Evolutionary conservation across 2,113 vertebrate genomes (phyloP).

Genomic region (Ailurus styani): DNA sequence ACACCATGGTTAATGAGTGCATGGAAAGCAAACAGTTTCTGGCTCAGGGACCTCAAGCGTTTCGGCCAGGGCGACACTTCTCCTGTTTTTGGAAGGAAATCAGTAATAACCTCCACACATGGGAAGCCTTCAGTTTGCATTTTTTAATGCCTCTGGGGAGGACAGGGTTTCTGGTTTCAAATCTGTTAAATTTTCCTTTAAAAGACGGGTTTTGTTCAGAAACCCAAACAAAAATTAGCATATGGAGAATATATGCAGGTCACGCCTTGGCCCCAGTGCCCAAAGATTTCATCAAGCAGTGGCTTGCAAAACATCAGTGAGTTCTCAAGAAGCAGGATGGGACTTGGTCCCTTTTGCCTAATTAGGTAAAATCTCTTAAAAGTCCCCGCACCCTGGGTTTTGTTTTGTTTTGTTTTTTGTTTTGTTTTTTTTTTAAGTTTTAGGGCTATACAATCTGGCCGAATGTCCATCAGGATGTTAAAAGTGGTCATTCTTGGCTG

Average conservation of each 20-base stretch:
- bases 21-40: slow-evolving; percentile 82
- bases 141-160: slow-evolving; percentile 83
- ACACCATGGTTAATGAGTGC: slow-evolving; percentile 83
- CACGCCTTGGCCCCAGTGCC: slow-evolving; percentile 63
- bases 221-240: slow-evolving; percentile 85
- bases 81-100: slow-evolving; percentile 85
- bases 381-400: not conserved
- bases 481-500: not conserved
- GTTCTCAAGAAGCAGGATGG: not conserved
- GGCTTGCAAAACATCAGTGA: slow-evolving; percentile 34
- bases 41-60: slow-evolving; percentile 76
- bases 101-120: slow-evolving; percentile 80
- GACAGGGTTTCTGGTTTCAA: slow-evolving; percentile 83
- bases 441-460: not conserved
- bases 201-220: slow-evolving; percentile 84
- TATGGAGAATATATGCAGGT: slow-evolving; percentile 80
- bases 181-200: slow-evolving; percentile 84
- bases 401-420: not conserved
- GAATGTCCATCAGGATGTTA: not conserved
- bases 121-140: slow-evolving; percentile 84
- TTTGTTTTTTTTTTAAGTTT: not conserved
- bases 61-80: slow-evolving; percentile 77
- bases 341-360: slow-evolving; percentile 15
- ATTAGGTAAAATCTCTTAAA: slow-evolving; percentile 55
- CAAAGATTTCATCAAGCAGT: slow-evolving; percentile 20